A percentile compares a stretch with the other conserved stretches of the same genome.
Evolutionary conservation across 2,113 vertebrate genomes (phyloP).

Genomic region (Lasiurus cinereus): DNA sequence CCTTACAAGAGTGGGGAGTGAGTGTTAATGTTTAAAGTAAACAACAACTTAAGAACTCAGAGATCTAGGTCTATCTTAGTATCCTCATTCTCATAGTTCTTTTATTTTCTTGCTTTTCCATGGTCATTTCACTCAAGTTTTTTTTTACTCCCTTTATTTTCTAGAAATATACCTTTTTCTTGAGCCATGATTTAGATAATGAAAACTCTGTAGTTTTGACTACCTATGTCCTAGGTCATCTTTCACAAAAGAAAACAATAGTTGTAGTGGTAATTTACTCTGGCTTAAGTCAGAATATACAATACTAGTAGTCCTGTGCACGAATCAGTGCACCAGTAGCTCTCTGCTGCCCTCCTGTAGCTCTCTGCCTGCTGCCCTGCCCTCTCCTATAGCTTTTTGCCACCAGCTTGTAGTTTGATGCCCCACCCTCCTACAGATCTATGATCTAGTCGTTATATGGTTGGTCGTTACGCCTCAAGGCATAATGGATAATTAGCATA

Average conservation of each 20-base stretch:
- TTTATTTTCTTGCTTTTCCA: background rate
- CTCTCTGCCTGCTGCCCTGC: too few species aligned
- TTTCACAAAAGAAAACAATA: constrained; percentile 35
- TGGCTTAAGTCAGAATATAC: background rate
- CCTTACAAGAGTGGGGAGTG: background rate
- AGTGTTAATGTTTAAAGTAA: constrained; percentile 62
- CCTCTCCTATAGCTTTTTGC: too few species aligned
- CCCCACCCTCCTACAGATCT: too few species aligned
- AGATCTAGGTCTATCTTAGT: background rate
- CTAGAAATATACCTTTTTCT: constrained; percentile 33
- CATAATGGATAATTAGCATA: too few species aligned
- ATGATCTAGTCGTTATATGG: too few species aligned
- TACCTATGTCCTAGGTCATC: background rate
- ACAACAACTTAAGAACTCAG: constrained; percentile 18
- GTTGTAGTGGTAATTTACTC: background rate
- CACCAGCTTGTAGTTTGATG: too few species aligned
- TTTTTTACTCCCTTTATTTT: background rate
- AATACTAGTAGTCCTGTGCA: too few species aligned
- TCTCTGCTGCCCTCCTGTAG: too few species aligned
- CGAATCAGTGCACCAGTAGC: too few species aligned
- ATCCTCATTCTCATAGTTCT: background rate
- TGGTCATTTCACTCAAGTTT: constrained; percentile 23
- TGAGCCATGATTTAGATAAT: background rate
- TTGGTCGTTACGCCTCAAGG: too few species aligned
- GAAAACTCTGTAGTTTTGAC: background rate